Conservation (phyloP, 1,140 invertebrate species). For the Dufourea novaeangliae region DNA sequence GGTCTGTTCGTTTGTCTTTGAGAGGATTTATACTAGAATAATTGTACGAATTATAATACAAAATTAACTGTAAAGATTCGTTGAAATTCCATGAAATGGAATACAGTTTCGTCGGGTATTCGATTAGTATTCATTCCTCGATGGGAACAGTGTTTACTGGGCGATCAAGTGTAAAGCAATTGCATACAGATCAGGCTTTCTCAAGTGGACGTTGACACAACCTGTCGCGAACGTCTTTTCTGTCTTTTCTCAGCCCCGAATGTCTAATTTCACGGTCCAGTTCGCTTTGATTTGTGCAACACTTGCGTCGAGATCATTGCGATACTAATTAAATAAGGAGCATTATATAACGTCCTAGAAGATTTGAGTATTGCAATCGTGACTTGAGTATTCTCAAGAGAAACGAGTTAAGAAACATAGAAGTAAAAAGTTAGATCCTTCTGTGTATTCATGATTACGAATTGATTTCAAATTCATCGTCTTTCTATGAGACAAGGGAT, state of each 20-base stretch:
- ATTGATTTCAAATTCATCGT: too few relatives aligned
- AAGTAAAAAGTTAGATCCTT: too few relatives aligned
- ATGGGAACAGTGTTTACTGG: neutral
- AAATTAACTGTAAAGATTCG: neutral
- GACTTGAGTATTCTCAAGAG: neutral
- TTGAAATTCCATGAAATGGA: neutral
- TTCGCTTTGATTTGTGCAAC: neutral
- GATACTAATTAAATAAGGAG: neutral
- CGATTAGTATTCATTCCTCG: neutral
- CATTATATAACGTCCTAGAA: neutral
- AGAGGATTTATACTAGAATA: too few relatives aligned
- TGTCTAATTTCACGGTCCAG: slow-evolving; percentile 31
- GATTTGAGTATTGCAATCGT: too few relatives aligned
- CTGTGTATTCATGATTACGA: too few relatives aligned
- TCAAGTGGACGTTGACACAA: slow-evolving; percentile 10
- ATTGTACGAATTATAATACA: too few relatives aligned
- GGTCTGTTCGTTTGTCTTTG: too few relatives aligned
- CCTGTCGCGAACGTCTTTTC: neutral
- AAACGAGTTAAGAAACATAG: neutral
- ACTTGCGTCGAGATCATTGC: neutral
- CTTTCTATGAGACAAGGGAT: too few relatives aligned
- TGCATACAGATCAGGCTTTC: slow-evolving; percentile 36
- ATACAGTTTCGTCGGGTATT: neutral
- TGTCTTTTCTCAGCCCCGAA: neutral
- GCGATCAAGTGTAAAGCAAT: slow-evolving; percentile 31